A percentile compares a stretch with the other conserved stretches of the same genome.
Conservation (phyloP, 2,113 vertebrate genomes). For the Mastomys natalensis region DNA sequence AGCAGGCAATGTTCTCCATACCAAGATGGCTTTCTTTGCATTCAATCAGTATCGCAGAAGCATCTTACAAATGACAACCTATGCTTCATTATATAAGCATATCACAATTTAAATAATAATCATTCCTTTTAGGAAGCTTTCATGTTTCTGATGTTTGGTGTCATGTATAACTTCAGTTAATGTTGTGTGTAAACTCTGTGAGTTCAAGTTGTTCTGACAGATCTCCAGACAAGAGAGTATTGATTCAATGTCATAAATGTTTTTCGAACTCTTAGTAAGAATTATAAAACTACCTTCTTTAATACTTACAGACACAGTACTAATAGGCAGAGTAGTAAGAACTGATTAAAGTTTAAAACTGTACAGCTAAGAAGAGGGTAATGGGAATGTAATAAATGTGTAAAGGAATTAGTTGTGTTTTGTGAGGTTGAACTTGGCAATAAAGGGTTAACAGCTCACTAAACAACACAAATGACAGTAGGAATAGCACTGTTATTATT, state of each 20-base stretch:
- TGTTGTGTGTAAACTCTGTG: neutral
- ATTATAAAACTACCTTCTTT: neutral
- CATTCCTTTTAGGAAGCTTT: constrained; percentile 12
- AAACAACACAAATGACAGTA: neutral
- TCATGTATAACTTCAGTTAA: neutral
- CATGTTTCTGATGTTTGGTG: neutral
- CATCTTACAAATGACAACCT: neutral
- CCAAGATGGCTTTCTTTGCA: neutral
- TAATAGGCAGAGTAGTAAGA: neutral
- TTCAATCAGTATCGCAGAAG: neutral
- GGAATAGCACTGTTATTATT: neutral
- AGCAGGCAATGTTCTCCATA: neutral
- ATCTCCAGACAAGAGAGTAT: neutral
- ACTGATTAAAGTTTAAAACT: neutral
- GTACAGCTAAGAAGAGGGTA: neutral
- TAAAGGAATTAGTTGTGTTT: neutral
- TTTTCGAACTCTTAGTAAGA: constrained; percentile 26
- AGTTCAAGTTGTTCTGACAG: neutral
- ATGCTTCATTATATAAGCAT: neutral
- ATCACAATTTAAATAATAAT: neutral
- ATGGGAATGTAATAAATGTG: neutral
- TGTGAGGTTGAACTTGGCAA: neutral
- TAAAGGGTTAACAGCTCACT: neutral
- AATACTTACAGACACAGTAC: neutral
- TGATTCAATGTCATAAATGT: neutral